Evolutionary conservation across 1,140 invertebrate species (phyloP), one percentile per base, ranked within the genome.

Genomic region (Ceratoteleas bidentatus): DNA sequence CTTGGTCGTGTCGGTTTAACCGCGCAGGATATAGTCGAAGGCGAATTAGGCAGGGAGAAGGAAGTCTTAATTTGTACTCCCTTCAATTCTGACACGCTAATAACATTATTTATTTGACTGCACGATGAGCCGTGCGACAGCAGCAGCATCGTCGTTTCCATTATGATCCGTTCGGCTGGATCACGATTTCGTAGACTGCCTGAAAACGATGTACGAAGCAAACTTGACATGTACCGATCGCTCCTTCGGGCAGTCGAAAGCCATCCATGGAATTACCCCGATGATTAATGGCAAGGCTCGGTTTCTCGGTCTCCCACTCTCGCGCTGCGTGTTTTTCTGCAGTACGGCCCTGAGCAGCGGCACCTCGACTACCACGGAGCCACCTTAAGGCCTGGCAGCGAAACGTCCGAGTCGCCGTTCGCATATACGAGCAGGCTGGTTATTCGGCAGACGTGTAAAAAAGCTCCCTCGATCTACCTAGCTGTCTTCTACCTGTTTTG

Each of bases 171-270:
- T 74, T 15, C 16, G 9, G 52, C 0, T 10, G 47, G 14, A 47
- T 53, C 33, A 45, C 50, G 73, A 70, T 83, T 83, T 75, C 53
- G 53, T 78, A 50, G 60, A 57, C 24, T 49, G 45, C 47, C 72
- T 68, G 64, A 72, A 85, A 81, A 75, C 85, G 60, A 84, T 61
- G 84, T 83, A 84, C 79, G 85, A 88, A 81, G 84, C 78, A 85
- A 88, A 87, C 86, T 89, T 87, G 89, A 88, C 88, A 89, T 89
- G 88, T 87, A 90, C 88, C 85, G 79, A 85, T 87, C 88, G 84
- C 83, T 87, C 87, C 87, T 90, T 60, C 53, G 68, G 85, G 86
- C 86, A 88, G 87, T 85, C 85, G 68, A 85, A 83, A 86, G 84
- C 85, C 86, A 87, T 87, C 86, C 86, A 84, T 83, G 87, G 85